Conservation (phyloP, 2,888 invertebrate species). For the Cataglyphis cursor region DNA sequence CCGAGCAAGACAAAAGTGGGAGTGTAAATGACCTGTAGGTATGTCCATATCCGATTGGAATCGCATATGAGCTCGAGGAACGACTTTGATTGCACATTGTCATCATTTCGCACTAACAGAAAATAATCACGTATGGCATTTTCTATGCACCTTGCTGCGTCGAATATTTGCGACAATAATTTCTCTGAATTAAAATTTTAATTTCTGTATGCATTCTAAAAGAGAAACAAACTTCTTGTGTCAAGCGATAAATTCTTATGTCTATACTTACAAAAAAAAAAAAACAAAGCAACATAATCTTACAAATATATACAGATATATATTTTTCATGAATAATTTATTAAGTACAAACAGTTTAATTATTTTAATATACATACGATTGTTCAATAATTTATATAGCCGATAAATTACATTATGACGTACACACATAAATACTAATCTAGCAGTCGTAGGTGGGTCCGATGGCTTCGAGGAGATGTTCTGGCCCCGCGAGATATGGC, state of each 20-base stretch:
- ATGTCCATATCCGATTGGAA: conserved; percentile 72
- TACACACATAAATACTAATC: conserved; percentile 80
- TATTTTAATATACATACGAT: conserved; percentile 67
- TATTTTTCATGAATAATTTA: conserved; percentile 21
- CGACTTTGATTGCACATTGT: conserved; percentile 56
- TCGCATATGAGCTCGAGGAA: conserved; percentile 72
- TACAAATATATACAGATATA: conserved; percentile 7
- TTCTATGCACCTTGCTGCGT: conserved; percentile 61
- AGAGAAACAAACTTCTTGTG: not conserved
- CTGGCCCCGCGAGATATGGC: conserved; percentile 59
- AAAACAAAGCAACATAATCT: not conserved
- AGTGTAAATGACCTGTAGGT: conserved; percentile 68
- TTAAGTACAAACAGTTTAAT: conserved; percentile 61
- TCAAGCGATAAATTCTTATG: not conserved
- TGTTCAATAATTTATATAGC: conserved; percentile 76
- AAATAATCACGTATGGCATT: conserved; percentile 70
- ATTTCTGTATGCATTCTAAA: not conserved
- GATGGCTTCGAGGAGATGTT: conserved; percentile 14
- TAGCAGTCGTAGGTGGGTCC: conserved; percentile 77
- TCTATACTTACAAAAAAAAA: not conserved
- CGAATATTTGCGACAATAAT: conserved; percentile 47
- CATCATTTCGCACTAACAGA: conserved; percentile 61
- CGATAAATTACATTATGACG: conserved; percentile 58
- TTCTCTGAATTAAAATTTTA: conserved; percentile 66
- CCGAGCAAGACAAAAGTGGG: conserved; percentile 61